These are phyloP conservation scores for Exocentrus adspersus DNA, from an alignment of 2,888 invertebrate genomes.

Conservation along the genomic window DNA sequence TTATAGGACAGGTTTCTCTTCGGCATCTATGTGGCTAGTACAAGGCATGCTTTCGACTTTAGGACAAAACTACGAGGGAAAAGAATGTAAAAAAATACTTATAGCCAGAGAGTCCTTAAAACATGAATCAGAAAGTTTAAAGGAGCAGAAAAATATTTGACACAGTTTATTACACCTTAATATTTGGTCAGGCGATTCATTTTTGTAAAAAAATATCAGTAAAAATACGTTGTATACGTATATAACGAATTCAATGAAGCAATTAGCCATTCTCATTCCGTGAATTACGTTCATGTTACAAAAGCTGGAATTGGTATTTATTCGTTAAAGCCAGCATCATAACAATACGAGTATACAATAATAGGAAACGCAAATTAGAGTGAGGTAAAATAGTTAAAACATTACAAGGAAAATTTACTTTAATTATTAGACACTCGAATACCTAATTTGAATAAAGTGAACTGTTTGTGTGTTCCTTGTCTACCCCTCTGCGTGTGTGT, in stretches of 20 bases:
- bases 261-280: neutral
- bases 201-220: too few relatives aligned
- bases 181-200: too few relatives aligned
- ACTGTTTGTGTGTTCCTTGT: neutral
- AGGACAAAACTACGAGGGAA: too few relatives aligned
- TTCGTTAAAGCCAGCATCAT: neutral
- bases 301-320: too few relatives aligned
- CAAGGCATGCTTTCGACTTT: too few relatives aligned
- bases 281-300: neutral
- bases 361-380: neutral
- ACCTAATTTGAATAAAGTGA: neutral
- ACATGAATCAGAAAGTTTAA: too few relatives aligned
- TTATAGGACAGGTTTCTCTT: constrained; percentile 21
- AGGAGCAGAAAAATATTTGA: too few relatives aligned
- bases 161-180: too few relatives aligned
- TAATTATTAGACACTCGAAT: neutral
- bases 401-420: neutral
- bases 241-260: neutral
- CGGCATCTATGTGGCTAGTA: too few relatives aligned
- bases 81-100: too few relatives aligned
- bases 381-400: neutral
- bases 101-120: too few relatives aligned
- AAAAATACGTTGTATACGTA: too few relatives aligned
- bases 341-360: neutral
- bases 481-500: neutral